Percentiles rank a stretch among this genome's conserved stretches.
These are phyloP conservation scores for Xiphophorus birchmanni DNA, from an alignment of 2,797 vertebrate species.

Conservation along the genomic window DNA sequence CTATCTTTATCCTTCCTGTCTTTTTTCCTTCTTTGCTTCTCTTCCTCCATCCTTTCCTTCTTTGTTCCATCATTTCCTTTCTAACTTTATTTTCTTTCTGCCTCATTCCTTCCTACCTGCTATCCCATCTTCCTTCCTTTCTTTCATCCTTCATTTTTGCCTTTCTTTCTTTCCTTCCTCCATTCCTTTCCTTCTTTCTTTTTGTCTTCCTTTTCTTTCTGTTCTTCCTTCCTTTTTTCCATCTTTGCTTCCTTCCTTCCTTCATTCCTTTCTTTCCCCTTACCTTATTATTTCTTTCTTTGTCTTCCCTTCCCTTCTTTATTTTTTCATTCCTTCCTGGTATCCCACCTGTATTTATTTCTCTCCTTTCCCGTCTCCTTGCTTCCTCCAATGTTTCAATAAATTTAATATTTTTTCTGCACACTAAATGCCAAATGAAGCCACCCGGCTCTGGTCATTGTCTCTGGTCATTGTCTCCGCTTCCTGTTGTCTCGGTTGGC, in stretches of 20 bases:
- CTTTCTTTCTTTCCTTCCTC: background rate
- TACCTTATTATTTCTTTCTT: background rate
- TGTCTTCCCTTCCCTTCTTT: background rate
- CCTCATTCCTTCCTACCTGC: background rate
- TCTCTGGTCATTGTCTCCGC: conserved; percentile 18
- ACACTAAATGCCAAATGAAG: conserved; percentile 6
- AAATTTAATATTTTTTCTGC: background rate
- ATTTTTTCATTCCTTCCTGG: background rate
- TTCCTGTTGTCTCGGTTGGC: conserved; percentile 29
- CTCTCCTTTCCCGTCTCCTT: background rate
- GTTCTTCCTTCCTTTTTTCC: no score
- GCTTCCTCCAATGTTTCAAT: background rate
- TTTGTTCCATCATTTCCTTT: background rate
- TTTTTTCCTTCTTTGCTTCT: background rate
- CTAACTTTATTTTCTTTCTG: no score
- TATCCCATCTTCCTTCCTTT: no score
- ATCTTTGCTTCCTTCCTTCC: no score
- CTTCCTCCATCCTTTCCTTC: background rate
- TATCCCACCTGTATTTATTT: background rate
- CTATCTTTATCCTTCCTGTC: background rate
- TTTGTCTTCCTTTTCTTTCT: background rate
- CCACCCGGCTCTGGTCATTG: conserved; percentile 19
- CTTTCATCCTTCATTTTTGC: no score
- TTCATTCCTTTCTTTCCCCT: background rate
- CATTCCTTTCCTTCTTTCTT: background rate